Base-by-base conservation (phyloP, 1,140 invertebrate genomes). In the Halesus radiatus region DNA sequence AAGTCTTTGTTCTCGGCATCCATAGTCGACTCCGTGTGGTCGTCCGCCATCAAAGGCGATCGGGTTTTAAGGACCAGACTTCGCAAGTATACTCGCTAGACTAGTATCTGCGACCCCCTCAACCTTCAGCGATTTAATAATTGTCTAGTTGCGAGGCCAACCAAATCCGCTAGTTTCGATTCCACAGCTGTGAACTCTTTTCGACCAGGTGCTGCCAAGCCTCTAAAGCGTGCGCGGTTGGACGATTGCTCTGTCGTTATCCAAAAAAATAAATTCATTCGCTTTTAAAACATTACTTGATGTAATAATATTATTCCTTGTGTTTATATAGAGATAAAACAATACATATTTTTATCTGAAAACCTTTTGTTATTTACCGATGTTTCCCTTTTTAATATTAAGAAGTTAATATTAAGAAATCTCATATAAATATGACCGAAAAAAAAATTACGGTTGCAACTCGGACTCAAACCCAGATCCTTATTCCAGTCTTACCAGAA, bases 1-100 rank as follows among this genome's bases (percentile, higher is more conserved):
- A 7, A 29, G 3, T 66, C 62, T 32, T 29, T 66, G 10, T 20
- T 53, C 26, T 22, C 13, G 16, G 72, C 26, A 16, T 56, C 72
- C 2, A 75, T 58, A 29, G 23, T 75, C 4, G 72, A 32, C 26
- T 8, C 10, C n/a, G 54, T 75, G 29, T 75, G 72, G 72, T 29
- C 7, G 8, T 26, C 8, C 4, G 53, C 32, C 23, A 37, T 75
- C 16, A 20, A 75, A 23, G 26, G 53, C 52, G 53, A 75, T 32
- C 32, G 15, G 53, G n/a, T 58, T 15, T n/a, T 75, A 10, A 58
- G 22, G 5, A 75, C 2, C 6, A 75, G 13, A 4, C 72, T 75
- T 13, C 72, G 72, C 22, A 15, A 10, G 3, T 20, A 54, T 29
- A 5, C n/a, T 4, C 15, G 54, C 1, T 0, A 20, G 3, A 23